These are phyloP conservation scores for Caerostris extrusa DNA, from an alignment of 1,140 invertebrate genomes.

Conservation along the genomic window DNA sequence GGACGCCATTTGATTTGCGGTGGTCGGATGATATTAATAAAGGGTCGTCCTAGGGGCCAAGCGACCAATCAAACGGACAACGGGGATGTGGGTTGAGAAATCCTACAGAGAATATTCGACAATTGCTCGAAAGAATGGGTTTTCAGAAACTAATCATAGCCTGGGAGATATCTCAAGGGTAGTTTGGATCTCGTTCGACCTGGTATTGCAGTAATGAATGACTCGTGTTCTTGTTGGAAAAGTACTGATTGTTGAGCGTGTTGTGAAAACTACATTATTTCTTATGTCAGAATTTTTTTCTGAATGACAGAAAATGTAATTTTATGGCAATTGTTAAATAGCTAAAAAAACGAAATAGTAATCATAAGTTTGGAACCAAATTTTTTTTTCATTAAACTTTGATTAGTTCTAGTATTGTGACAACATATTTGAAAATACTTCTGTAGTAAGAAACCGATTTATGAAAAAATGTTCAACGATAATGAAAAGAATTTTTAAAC, in stretches of 20 bases:
- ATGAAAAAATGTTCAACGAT: too few relatives aligned
- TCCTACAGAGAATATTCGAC: conserved; percentile 19
- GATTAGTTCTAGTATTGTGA: too few relatives aligned
- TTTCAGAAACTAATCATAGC: conserved; percentile 24
- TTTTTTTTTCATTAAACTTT: too few relatives aligned
- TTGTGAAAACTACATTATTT: background rate
- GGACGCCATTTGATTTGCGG: conserved; percentile 13
- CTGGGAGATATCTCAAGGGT: background rate
- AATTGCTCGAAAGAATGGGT: conserved; percentile 23
- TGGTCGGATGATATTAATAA: conserved; percentile 39
- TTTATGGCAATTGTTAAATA: too few relatives aligned
- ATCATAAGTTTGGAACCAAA: too few relatives aligned
- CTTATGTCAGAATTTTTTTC: background rate
- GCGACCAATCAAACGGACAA: conserved; percentile 10
- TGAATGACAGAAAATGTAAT: too few relatives aligned
- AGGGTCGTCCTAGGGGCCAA: conserved; percentile 30
- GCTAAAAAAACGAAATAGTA: too few relatives aligned
- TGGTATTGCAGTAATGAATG: background rate
- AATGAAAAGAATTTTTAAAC: too few relatives aligned
- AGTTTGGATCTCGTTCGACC: background rate
- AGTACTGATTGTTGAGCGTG: background rate
- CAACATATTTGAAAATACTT: too few relatives aligned
- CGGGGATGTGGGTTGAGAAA: background rate
- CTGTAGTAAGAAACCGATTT: too few relatives aligned
- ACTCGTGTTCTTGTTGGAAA: background rate